Base-by-base conservation (phyloP, 2,797 vertebrate genomes). In the Smutsia temminckii region DNA sequence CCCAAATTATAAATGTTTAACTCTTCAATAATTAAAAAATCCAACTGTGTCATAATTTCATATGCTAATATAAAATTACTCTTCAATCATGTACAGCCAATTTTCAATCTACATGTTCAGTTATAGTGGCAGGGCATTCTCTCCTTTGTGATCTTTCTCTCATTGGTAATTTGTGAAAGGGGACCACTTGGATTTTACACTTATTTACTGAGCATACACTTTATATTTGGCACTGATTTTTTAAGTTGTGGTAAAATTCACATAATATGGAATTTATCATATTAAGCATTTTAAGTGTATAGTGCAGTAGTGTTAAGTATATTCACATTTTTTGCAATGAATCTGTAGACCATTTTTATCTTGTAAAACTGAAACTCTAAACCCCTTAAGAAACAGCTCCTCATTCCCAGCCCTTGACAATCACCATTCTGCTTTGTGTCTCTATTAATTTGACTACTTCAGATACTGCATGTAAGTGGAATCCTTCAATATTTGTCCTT, bases 1-100 rank as follows among this genome's bases (percentile, higher is more conserved):
- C 68, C 79, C 85, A 96, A 97, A 94, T 86, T 90, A 68, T 86
- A 95, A 93, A 92, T 64, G 79, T 92, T 94, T 95, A 92, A 96
- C 83, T 92, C 81, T 89, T 95, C 40, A 68, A 75, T 91, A 92
- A 93, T 85, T 97, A 57, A 92, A 95, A 95, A 94, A 61, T 34
- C 61, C 68, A 90, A 78, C 21, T 7, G 66, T 87, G 55, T 66
- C 32, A 34, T 93, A 72, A 93, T 92, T 83, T 81, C 27, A 34
- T 42, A 79, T 32, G 8, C n/a, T 95, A 63, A 79, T 85, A 32
- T 42, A 74, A 74, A 92, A 72, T 72, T 89, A 21, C 21, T 74
- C 64, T 93, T 94, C 29, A 29, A 25, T 42, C 6, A 2, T 49
- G 40, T 49, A 57, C 49, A 34, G 59, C 21, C 68, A 34, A 32